These are phyloP conservation scores for Archips xylosteana DNA, from an alignment of 2,888 invertebrate genomes.

Conservation along the genomic window DNA sequence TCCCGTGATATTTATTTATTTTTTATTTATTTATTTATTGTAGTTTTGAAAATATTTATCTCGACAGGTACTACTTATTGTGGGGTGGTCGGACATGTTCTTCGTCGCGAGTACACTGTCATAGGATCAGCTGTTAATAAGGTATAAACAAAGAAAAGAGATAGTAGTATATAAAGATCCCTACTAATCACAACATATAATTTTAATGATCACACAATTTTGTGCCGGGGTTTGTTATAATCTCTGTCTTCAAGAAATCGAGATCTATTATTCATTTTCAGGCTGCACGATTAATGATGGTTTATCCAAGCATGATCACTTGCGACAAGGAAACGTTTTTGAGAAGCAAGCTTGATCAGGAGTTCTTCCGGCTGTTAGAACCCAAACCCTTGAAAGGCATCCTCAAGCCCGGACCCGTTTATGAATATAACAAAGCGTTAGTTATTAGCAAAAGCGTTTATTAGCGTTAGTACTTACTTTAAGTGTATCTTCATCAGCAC, in stretches of 20 bases:
- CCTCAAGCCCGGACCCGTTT: constrained; percentile 86
- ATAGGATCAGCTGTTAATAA: constrained; percentile 90
- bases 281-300: constrained; percentile 88
- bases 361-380: constrained; percentile 85
- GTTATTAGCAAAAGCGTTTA: no score
- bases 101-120: constrained; percentile 90
- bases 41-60: constrained; percentile 3
- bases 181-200: no score
- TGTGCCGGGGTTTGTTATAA: no score
- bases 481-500: no score
- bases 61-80: constrained; percentile 88
- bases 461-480: constrained; percentile 51
- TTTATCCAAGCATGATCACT: constrained; percentile 85
- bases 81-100: constrained; percentile 90
- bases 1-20: no score
- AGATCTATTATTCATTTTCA: constrained; percentile 43
- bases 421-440: constrained; percentile 81
- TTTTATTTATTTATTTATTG: no score
- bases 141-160: constrained; percentile 50
- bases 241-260: no score
- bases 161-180: no score
- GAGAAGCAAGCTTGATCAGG: constrained; percentile 86
- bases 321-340: constrained; percentile 89
- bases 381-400: constrained; percentile 86
- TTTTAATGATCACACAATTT: no score